These are phyloP conservation scores for Corythornis madagascariensis DNA, from an alignment of 2,113 vertebrate species.

Conservation along the genomic window DNA sequence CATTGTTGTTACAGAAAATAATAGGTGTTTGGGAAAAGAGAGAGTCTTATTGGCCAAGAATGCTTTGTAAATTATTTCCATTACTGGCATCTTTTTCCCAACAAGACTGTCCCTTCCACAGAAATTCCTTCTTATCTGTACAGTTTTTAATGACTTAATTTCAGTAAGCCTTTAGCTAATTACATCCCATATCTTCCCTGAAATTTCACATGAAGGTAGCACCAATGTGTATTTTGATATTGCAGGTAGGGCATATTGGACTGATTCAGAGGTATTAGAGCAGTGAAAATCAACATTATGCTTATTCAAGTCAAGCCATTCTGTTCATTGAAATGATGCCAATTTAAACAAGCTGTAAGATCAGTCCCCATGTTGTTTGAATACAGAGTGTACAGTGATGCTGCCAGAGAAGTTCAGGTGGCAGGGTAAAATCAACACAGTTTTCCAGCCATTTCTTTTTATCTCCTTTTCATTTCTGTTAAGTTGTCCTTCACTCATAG, in stretches of 20 bases:
- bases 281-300: not conserved
- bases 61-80: not conserved
- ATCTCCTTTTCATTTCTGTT: constrained; percentile 4
- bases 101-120: not conserved
- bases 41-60: not conserved
- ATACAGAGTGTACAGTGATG: not conserved
- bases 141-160: not conserved
- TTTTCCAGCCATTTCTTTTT: not conserved
- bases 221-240: not conserved
- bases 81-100: not conserved
- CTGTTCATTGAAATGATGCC: not conserved
- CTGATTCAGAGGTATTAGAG: not conserved
- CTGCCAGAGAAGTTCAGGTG: not conserved
- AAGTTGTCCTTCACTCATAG: not conserved
- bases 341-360: not conserved
- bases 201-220: not conserved
- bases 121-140: not conserved
- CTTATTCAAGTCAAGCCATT: not conserved
- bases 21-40: not conserved
- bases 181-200: not conserved
- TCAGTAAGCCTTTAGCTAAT: not conserved
- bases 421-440: not conserved
- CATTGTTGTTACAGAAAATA: not conserved
- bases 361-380: not conserved
- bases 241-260: not conserved